Base-by-base conservation (phyloP, 2,888 invertebrate genomes). In the Napeogenes inachia region DNA sequence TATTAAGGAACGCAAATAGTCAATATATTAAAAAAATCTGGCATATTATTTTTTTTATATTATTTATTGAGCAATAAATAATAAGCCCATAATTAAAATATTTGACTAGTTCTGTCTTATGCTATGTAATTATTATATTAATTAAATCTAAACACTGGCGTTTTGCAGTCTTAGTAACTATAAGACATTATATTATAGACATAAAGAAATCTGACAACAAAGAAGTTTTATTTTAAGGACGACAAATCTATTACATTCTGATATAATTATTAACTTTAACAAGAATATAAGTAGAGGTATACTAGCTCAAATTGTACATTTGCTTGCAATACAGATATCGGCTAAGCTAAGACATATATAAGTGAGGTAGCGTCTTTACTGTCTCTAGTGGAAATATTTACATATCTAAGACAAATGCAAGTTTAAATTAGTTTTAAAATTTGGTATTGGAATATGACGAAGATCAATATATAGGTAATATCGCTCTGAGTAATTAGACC, bases 311-410 rank as follows among this genome's bases (percentile, higher is more conserved):
- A 61, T 65, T 65, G 60, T 67, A 67, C 63, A 65, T 65, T 63
- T 63, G 68, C 69, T 72, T 73, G 74, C 71, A 68, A 68, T 77
- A 77, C 72, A 77, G 74, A 73, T 79, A 82, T 77, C 78, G 81
- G 85, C 85, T 89, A 89, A 89, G 89, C 89, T 88, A 84, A 81
- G 82, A 82, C 83, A 84, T 85, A 71, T 67, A 83, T 81, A 87
- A 85, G 88, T 90, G 89, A 90, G 89, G 89, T 90, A 90, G 89
- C 89, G 80, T 87, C 85, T 85, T 90, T 88, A 89, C 84, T 85
- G 82, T 85, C 85, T 87, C 86, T 87, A 87, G 80, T 86, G 86
- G 83, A 85, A 86, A 82, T 90, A 89, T 90, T 75, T 90, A 90
- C 89, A 89, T 74, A 79, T 81, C 78, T 83, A 83, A 78, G 77